Evolutionary conservation across 2,888 invertebrate genomes (phyloP).

Genomic region (Lasius platythorax): DNA sequence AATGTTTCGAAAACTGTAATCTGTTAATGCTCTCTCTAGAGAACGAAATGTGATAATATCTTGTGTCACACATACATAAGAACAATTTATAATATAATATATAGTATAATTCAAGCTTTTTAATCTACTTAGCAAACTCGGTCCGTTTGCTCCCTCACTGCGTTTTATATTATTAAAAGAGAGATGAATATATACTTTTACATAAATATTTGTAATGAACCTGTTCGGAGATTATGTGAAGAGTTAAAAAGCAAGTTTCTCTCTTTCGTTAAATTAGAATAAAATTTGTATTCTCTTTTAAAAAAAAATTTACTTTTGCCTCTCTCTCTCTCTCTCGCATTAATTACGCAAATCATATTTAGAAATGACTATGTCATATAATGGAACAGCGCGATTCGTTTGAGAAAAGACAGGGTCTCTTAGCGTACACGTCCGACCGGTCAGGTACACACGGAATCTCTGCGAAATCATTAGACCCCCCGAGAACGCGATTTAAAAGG

Average conservation of each 20-base stretch:
- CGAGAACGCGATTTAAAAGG: conserved; percentile 57
- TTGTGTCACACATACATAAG: neutral
- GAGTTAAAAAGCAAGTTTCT: neutral
- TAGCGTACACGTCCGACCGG: neutral
- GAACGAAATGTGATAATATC: conserved; percentile 17
- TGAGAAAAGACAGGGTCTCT: neutral
- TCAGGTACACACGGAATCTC: conserved; percentile 36
- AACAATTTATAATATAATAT: conserved; percentile 36
- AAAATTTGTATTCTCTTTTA: neutral
- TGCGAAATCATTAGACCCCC: conserved; percentile 46
- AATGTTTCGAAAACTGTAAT: neutral
- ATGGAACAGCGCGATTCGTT: neutral
- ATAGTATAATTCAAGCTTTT: conserved; percentile 6
- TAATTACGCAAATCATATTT: neutral
- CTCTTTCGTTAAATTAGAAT: neutral
- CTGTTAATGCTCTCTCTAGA: neutral
- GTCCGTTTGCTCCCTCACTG: neutral
- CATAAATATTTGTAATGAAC: conserved; percentile 19
- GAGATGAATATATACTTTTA: neutral
- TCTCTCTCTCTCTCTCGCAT: neutral
- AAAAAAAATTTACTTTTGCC: neutral
- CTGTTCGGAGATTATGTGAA: neutral
- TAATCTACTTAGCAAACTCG: conserved; percentile 30
- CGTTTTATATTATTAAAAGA: neutral
- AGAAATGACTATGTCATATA: neutral